Conservation (phyloP, 2,888 invertebrate species). For the Tribolium freemani region DNA sequence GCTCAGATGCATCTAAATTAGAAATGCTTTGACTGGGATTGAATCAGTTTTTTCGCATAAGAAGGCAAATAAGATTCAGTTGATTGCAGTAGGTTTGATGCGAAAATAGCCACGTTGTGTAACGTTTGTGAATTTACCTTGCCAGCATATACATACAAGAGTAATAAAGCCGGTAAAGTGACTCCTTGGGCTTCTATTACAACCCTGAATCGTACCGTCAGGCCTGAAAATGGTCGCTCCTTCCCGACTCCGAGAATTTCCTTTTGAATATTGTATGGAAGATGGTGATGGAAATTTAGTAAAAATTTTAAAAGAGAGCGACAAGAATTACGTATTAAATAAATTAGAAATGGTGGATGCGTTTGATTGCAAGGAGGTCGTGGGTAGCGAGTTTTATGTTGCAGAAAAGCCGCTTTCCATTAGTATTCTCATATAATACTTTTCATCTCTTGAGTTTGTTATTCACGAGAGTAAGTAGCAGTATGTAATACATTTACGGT, state of each 20-base stretch:
- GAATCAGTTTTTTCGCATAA: neutral
- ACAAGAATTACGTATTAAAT: neutral
- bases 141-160: conserved; percentile 41
- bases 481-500: conserved; percentile 19
- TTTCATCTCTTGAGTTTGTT: conserved; percentile 10
- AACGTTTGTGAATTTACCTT: conserved; percentile 27
- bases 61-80: conserved; percentile 29
- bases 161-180: conserved; percentile 44
- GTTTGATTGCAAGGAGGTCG: too few relatives aligned
- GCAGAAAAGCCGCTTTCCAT: neutral
- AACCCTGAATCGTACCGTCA: conserved; percentile 40
- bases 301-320: neutral
- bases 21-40: neutral
- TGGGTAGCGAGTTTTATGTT: neutral
- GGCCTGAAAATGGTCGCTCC: conserved; percentile 36
- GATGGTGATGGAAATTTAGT: conserved; percentile 22
- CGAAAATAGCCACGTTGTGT: conserved; percentile 12
- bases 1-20: neutral
- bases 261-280: conserved; percentile 42
- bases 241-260: conserved; percentile 11
- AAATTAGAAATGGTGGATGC: neutral
- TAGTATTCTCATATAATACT: neutral
- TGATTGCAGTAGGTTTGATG: conserved; percentile 27
- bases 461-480: conserved; percentile 7
- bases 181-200: conserved; percentile 41